Conservation (phyloP, 1,140 invertebrate genomes). For the Streblospio benedicti region DNA sequence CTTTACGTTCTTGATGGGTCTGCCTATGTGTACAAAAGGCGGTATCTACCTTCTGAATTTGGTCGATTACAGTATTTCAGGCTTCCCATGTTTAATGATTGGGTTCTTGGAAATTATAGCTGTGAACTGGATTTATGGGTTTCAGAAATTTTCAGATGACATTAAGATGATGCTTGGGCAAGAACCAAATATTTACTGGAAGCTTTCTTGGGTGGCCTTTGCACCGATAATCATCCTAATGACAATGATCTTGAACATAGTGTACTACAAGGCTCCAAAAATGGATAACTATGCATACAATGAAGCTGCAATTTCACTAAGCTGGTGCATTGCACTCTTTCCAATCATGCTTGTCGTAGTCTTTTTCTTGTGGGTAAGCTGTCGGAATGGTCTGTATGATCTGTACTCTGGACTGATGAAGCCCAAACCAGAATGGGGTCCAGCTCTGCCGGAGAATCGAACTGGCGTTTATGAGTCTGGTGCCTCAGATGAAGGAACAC, state of each 20-base stretch:
- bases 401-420: background rate
- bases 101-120: slow-evolving; percentile 59
- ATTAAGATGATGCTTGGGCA: slow-evolving; percentile 46
- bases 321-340: slow-evolving; percentile 43
- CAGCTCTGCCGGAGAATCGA: background rate
- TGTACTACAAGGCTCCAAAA: slow-evolving; percentile 3
- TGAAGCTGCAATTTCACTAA: slow-evolving; percentile 43
- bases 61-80: slow-evolving; percentile 75
- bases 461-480: slow-evolving; percentile 13
- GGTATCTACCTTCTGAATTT: slow-evolving; percentile 74
- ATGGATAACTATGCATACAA: slow-evolving; percentile 31
- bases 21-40: slow-evolving; percentile 35
- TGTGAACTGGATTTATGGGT: slow-evolving; percentile 63
- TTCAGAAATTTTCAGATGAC: slow-evolving; percentile 29
- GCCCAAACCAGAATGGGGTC: slow-evolving; percentile 12
- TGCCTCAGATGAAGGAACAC: too few relatives aligned
- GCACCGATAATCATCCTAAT: slow-evolving; percentile 35
- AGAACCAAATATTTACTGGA: slow-evolving; percentile 31
- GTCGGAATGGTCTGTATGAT: background rate
- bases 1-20: slow-evolving; percentile 9
- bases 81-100: slow-evolving; percentile 73
- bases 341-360: slow-evolving; percentile 29
- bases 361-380: background rate
- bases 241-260: slow-evolving; percentile 7
- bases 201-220: slow-evolving; percentile 34